Base-by-base conservation (phyloP, 2,888 invertebrate genomes). In the Thymelicus acteon region DNA sequence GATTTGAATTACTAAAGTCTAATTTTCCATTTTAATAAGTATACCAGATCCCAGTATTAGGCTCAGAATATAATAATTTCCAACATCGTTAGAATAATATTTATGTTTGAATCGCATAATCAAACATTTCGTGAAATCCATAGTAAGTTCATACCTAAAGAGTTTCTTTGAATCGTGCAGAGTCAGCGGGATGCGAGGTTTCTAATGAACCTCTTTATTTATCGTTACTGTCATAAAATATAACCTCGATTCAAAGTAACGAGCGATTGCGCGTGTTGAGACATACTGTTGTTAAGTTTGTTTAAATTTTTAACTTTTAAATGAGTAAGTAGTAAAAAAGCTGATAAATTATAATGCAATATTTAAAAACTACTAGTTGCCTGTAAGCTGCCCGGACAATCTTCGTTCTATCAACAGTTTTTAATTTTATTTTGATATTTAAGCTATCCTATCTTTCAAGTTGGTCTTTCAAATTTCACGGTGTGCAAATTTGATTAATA, bases 181-280 rank as follows among this genome's bases (percentile, higher is more conserved):
- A 54, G 12, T 24, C 54, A 54, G 24, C 54, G 54, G 54, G 54
- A 54, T 0, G 12, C 24, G 54, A 54, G 54, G 7, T 76, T 76
- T 78, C 79, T 88, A 86, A 89, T 85, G 85, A 89, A 86, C 80
- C 80, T 81, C 78, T 84, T 84, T 87, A 82, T 85, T 81, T 79
- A 81, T 76, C 76, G 81, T 79, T 80, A 78, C 77, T 76, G 79
- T 79, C 81, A 80, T 83, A 85, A 86, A 60, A 60, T 60, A 82
- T 85, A 84, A 84, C 76, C 75, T 80, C 75, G 77, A 78, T 77
- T 87, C 84, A 88, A 87, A 78, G 76, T 88, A 85, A 88, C 84
- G 85, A 88, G 48, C 19, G 52, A 52, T 52, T 52, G 52, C 52
- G 7, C 52, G 52, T 19, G 52, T 54, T 2, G 54, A 54, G 54